Evolutionary conservation across 2,113 vertebrate genomes (phyloP), one percentile per base, ranked within the genome.

Genomic region (Elgaria multicarinata): DNA sequence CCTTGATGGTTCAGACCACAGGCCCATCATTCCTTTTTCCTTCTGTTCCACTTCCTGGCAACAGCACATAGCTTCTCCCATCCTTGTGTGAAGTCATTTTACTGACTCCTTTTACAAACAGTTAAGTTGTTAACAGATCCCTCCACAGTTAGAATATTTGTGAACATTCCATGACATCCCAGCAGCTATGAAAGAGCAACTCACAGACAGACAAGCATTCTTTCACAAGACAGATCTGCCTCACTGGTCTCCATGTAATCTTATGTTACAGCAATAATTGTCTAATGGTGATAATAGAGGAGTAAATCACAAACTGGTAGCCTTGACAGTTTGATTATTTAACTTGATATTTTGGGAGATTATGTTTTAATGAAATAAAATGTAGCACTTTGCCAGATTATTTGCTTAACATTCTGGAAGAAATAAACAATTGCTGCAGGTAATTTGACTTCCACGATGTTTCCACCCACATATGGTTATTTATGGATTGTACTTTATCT

Each of bases 371-470:
- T 92, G 88, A 95, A 91, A 94, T 93, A 92, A 94, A 94, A 94
- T 94, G 84, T 91, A 92, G 94, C 93, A 94, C 85, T 93, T 96
- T 95, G 93, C 94, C 91, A 93, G 86, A 92, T 90, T 93, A 89
- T 86, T 86, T 95, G 88, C 93, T 92, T 93, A 92, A 94, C 91
- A 94, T 94, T 95, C 93, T 94, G 92, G 93, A 94, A 93, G 91
- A 91, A 93, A 93, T 95, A 95, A 94, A 93, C 89, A 96, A 95
- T 95, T 95, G 85, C 92, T 88, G 90, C 85, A 95, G 91, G 96
- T 95, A 95, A 96, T 95, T 96, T 94, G 91, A 88, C 88, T 84
- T 95, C 90, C 92, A 90, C 91, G 89, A 94, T 94, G 92, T 92
- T 95, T 96, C 93, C 89, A 94, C 94, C 92, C 87, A 93, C 90